These are phyloP conservation scores for Trialeurodes vaporariorum DNA, from an alignment of 1,140 invertebrate genomes.

Conservation along the genomic window DNA sequence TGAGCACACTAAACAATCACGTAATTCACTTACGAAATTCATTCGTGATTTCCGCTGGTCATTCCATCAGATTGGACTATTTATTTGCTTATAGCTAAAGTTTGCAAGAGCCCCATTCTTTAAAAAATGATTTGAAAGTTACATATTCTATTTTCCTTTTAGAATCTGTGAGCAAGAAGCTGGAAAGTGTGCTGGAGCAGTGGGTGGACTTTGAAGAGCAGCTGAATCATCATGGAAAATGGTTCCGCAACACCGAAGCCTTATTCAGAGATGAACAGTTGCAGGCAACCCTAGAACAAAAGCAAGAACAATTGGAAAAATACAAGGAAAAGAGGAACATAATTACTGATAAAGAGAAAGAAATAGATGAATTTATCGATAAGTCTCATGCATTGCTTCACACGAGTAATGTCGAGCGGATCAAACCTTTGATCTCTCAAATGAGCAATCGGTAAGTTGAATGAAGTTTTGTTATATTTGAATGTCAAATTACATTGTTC, in stretches of 20 bases:
- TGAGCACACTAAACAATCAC: too few species aligned
- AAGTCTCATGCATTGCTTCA: constrained; percentile 76
- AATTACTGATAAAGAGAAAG: constrained; percentile 60
- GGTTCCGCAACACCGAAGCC: constrained; percentile 72
- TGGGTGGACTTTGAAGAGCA: constrained; percentile 81
- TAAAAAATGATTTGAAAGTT: too few species aligned
- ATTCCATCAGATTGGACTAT: too few species aligned
- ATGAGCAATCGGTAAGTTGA: constrained; percentile 54
- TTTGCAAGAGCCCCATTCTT: too few species aligned
- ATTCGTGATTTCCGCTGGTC: too few species aligned
- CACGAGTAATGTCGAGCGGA: constrained; percentile 66
- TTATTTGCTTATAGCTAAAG: too few species aligned
- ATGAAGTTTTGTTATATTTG: background rate
- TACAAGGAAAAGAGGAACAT: constrained; percentile 61
- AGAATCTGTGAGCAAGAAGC: constrained; percentile 49
- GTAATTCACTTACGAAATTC: too few species aligned
- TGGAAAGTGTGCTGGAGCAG: constrained; percentile 59
- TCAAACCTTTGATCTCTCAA: constrained; percentile 80
- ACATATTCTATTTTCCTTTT: constrained; percentile 22
- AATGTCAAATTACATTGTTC: background rate
- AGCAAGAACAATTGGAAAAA: constrained; percentile 57
- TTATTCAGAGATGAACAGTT: constrained; percentile 74
- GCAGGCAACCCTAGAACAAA: constrained; percentile 66
- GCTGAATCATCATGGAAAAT: constrained; percentile 63
- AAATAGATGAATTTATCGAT: constrained; percentile 81